These are phyloP conservation scores for Harpagoxenus sublaevis DNA, from an alignment of 2,888 invertebrate species.

Conservation along the genomic window DNA sequence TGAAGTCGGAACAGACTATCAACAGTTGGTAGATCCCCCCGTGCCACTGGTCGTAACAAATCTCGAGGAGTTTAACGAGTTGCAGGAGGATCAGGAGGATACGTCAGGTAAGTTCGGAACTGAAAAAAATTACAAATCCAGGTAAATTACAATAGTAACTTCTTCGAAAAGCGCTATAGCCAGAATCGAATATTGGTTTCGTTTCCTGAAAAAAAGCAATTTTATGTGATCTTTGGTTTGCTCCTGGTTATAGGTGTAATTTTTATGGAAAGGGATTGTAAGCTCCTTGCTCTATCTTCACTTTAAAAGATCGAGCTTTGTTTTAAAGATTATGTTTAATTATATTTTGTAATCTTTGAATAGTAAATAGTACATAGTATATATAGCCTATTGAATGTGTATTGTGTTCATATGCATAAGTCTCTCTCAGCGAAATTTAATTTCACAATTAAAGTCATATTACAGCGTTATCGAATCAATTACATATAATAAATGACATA, in stretches of 20 bases:
- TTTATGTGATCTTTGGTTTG: neutral
- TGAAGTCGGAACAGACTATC: slow-evolving; percentile 69
- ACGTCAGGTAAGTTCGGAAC: slow-evolving; percentile 70
- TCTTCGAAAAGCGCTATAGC: neutral
- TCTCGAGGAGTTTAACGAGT: slow-evolving; percentile 69
- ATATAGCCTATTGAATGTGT: neutral
- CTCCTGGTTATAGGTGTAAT: neutral
- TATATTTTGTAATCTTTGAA: neutral
- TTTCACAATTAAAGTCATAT: neutral
- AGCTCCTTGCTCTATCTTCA: neutral
- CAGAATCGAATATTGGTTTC: neutral
- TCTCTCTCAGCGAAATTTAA: neutral
- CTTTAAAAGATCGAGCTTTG: neutral
- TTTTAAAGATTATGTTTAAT: neutral
- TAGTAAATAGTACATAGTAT: slow-evolving; percentile 13
- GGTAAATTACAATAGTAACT: slow-evolving; percentile 73
- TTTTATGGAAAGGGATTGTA: neutral
- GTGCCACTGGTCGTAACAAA: slow-evolving; percentile 58
- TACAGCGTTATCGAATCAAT: neutral
- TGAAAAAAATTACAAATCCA: slow-evolving; percentile 76
- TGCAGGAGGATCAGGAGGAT: slow-evolving; percentile 74
- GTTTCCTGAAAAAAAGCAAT: neutral
- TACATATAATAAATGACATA: neutral
- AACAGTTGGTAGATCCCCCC: slow-evolving; percentile 65
- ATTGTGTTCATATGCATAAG: neutral